These are phyloP conservation scores for Acromyrmex heyeri DNA, from an alignment of 1,140 invertebrate genomes.

Conservation along the genomic window DNA sequence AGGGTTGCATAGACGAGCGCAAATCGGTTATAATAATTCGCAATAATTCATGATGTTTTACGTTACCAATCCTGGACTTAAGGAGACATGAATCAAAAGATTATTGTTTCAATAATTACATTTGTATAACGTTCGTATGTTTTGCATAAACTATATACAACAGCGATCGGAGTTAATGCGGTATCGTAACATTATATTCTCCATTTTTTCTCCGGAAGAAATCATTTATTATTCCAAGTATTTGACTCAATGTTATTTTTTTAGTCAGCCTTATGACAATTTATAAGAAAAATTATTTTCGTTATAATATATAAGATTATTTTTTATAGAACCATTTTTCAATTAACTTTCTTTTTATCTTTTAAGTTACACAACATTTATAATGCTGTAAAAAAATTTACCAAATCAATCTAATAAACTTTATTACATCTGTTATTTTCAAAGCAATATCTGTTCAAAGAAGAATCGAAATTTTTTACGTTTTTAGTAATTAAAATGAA, in stretches of 20 bases:
- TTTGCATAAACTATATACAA: neutral
- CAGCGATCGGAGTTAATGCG: neutral
- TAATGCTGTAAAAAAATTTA: neutral
- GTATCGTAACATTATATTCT: neutral
- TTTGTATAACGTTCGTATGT: neutral
- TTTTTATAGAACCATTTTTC: neutral
- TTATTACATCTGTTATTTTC: neutral
- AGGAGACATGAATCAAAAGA: slow-evolving; percentile 19
- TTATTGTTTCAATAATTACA: slow-evolving; percentile 29
- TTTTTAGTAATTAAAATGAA: neutral
- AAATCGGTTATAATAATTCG: slow-evolving; percentile 6
- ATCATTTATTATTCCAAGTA: neutral
- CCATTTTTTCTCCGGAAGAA: neutral
- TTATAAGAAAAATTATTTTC: neutral
- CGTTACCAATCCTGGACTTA: slow-evolving; percentile 15
- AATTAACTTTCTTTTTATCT: neutral
- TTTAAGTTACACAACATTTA: neutral
- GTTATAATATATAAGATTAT: neutral
- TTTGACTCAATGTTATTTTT: neutral
- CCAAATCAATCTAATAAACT: neutral
- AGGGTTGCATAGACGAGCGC: neutral
- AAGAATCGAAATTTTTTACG: neutral
- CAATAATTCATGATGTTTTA: slow-evolving; percentile 38
- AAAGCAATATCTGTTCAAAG: neutral
- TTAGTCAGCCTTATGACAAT: neutral